Evolutionary conservation across 2,113 vertebrate genomes (phyloP).

Genomic region (Glaucomys volans): DNA sequence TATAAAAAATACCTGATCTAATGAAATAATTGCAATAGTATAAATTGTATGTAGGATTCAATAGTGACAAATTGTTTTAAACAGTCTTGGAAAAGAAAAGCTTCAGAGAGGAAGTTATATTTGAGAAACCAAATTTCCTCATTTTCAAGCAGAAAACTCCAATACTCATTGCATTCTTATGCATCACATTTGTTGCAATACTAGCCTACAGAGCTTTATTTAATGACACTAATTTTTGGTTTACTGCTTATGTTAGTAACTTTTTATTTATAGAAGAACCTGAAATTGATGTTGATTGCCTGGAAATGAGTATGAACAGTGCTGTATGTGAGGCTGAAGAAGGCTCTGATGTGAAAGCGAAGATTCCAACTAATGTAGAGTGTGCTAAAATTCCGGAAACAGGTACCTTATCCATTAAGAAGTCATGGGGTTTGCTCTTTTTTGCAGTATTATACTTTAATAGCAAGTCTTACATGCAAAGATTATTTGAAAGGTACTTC

Average conservation of each 20-base stretch:
- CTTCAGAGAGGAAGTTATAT: neutral
- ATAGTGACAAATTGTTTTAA: neutral
- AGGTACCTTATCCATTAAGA: neutral
- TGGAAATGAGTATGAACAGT: neutral
- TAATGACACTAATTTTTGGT: neutral
- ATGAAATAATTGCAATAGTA: conserved; percentile 2
- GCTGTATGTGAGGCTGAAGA: neutral
- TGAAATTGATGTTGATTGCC: neutral
- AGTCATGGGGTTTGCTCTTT: neutral
- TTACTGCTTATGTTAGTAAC: conserved; percentile 21
- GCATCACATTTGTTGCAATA: neutral
- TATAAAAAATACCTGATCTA: neutral
- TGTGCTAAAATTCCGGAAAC: neutral
- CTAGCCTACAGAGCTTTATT: neutral
- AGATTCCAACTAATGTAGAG: neutral
- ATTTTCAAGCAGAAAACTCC: conserved; percentile 49
- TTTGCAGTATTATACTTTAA: neutral
- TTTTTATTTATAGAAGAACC: conserved; percentile 39
- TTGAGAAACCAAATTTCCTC: neutral
- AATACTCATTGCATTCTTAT: conserved; percentile 2
- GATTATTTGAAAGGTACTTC: conserved; percentile 33
- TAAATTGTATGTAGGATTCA: neutral
- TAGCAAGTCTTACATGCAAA: neutral
- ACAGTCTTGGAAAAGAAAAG: neutral
- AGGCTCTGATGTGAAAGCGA: neutral